Base-by-base conservation (phyloP, 2,797 vertebrate species). In the Siniperca obscura region DNA sequence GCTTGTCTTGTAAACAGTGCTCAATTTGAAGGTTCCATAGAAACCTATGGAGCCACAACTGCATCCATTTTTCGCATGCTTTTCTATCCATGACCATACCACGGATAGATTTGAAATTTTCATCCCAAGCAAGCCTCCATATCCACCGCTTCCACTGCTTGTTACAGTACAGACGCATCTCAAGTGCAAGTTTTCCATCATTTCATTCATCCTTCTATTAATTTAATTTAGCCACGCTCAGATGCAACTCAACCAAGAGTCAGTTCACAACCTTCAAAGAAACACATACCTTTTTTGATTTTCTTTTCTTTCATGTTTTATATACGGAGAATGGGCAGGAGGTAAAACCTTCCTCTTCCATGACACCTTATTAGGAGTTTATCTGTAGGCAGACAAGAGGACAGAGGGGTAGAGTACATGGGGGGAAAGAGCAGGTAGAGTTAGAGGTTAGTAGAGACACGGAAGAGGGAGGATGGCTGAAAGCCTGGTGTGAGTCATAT, bases 401-500 rank as follows among this genome's bases (percentile, higher is more conserved):
- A 70, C 60, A 40, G 64, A 57, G 44, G 52, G 48, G 53, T 27
- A 3, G 48, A 36, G 40, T 2, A n/a, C 62, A 57, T 5, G 0
- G 40, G 42, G 46, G 34, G 55, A 44, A 48, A 22, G 3, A 25
- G n/a, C 12, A 57, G 64, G 65, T 67, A 2, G 30, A 82, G 69
- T 77, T 16, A 3, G 30, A 74, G 22, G 42, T 21, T 70, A 56
- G 59, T 70, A 50, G 68, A 76, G 52, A 56, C 13, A 57, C n/a
- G 22, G 22, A 62, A 62, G 61, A 71, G 30, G 46, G 44, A 72
- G 70, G 60, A 59, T 71, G 68, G 21, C 57, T 78, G 80, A 46
- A 52, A 56, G 57, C 40, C 74, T 40, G 57, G 21, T 25, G 70
- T 86, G 76, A 82, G 44, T 84, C 76, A 81, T 83, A 52, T 80